These are phyloP conservation scores for Phyllostomus hastatus DNA, from an alignment of 2,113 vertebrate species.

Conservation along the genomic window DNA sequence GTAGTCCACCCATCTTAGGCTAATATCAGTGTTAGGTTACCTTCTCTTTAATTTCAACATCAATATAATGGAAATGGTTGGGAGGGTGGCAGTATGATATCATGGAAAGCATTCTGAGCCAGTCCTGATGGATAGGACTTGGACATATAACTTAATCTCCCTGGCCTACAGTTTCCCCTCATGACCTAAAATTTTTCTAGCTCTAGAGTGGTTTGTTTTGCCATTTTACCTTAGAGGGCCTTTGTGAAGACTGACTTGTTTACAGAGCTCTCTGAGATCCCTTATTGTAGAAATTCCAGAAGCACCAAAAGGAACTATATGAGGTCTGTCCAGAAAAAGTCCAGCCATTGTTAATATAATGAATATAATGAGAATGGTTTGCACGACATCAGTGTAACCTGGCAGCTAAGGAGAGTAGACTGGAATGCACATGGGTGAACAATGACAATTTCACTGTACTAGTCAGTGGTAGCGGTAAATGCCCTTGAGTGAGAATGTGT, in stretches of 20 bases:
- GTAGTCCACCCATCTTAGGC: background rate
- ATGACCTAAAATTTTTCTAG: background rate
- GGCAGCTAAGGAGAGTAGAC: too few species aligned
- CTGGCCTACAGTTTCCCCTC: background rate
- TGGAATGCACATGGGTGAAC: too few species aligned
- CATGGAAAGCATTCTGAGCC: background rate
- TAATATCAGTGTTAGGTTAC: background rate
- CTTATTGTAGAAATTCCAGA: background rate
- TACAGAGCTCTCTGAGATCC: background rate
- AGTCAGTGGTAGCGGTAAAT: too few species aligned
- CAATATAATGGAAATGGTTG: background rate
- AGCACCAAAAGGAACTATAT: background rate
- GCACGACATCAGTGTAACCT: too few species aligned
- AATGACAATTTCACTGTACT: too few species aligned
- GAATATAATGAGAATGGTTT: too few species aligned
- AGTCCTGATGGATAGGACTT: background rate
- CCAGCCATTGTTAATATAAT: too few species aligned
- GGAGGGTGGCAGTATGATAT: background rate
- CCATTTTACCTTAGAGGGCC: background rate
- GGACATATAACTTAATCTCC: background rate
- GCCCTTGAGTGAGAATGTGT: too few species aligned
- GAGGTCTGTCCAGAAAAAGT: too few species aligned
- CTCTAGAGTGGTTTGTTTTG: background rate
- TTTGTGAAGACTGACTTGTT: slow-evolving; percentile 3
- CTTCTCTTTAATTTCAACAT: background rate